Evolutionary conservation across 1,140 invertebrate genomes (phyloP).

Genomic region (Triops cancriformis): DNA sequence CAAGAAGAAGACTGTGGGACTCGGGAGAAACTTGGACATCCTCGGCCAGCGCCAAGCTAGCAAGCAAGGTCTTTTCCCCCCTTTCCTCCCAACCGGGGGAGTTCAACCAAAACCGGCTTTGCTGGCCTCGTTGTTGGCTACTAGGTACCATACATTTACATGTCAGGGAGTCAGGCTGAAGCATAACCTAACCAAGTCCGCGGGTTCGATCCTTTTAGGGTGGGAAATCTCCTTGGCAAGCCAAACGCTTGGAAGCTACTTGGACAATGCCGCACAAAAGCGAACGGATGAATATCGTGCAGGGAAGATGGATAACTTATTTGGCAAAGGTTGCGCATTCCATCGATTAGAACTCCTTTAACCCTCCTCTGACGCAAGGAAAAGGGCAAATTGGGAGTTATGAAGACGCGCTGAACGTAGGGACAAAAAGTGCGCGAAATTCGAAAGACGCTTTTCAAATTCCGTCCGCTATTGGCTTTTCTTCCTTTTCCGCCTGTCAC

Average conservation of each 20-base stretch:
- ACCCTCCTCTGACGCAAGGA: not conserved
- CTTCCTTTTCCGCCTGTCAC: too few species aligned
- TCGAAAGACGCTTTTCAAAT: not conserved
- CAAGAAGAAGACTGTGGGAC: not conserved
- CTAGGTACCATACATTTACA: too few species aligned
- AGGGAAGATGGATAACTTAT: not conserved
- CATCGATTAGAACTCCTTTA: not conserved
- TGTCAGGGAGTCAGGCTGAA: too few species aligned
- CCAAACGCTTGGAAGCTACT: too few species aligned
- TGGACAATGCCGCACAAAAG: not conserved
- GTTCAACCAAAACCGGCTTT: not conserved
- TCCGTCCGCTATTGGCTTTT: too few species aligned
- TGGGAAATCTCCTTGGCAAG: not conserved
- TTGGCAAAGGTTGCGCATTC: conserved; percentile 4
- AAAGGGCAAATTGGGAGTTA: not conserved
- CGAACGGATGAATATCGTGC: not conserved
- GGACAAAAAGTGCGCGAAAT: not conserved
- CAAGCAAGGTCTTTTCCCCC: not conserved
- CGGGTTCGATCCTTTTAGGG: not conserved
- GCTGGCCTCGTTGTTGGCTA: not conserved
- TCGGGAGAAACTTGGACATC: not conserved
- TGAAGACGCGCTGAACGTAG: not conserved
- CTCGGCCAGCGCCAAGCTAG: not conserved
- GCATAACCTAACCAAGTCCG: not conserved
- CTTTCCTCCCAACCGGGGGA: not conserved